phyloP scores from a whole-genome alignment of 2,888 invertebrate species.

The Hirtodrosophila trivittata region DNA sequence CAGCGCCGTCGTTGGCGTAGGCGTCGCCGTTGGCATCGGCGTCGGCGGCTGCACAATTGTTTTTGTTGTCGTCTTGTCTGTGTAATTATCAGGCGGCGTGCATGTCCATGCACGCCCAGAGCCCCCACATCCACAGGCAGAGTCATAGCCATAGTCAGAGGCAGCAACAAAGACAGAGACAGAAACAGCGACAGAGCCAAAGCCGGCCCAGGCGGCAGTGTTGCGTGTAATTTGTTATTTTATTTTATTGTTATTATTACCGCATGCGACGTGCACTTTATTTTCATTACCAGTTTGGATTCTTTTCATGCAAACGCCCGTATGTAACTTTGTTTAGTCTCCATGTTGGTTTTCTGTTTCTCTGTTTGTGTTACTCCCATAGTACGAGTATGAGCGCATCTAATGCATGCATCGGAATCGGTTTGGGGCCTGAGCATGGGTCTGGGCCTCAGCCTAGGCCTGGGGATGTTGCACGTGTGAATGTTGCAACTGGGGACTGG shows the following conservation, averaged over 20 bases:
- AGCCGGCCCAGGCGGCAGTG: slow-evolving; percentile 65
- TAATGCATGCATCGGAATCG: slow-evolving; percentile 64
- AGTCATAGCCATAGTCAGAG: slow-evolving; percentile 25
- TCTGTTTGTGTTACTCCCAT: slow-evolving; percentile 12
- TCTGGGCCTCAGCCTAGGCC: not conserved
- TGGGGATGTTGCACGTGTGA: slow-evolving; percentile 65
- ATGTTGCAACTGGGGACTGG: slow-evolving; percentile 47
- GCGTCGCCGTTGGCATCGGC: slow-evolving; percentile 10
- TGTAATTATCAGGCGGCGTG: slow-evolving; percentile 69
- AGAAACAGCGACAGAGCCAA: slow-evolving; percentile 17
- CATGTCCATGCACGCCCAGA: slow-evolving; percentile 56
- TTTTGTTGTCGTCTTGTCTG: slow-evolving; percentile 58
- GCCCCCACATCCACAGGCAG: slow-evolving; percentile 15
- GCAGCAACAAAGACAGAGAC: slow-evolving; percentile 7
- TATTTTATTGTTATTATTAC: slow-evolving; percentile 82
- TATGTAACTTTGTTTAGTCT: slow-evolving; percentile 56
- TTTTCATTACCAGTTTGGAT: slow-evolving; percentile 79
- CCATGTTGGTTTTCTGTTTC: slow-evolving; percentile 23
- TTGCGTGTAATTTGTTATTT: slow-evolving; percentile 82
- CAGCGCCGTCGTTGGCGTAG: not conserved
- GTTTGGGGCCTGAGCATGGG: no score
- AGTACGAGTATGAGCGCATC: slow-evolving; percentile 46
- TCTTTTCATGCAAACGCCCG: slow-evolving; percentile 69
- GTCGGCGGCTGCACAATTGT: slow-evolving; percentile 53
- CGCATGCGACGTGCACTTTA: slow-evolving; percentile 80